phyloP scores from a whole-genome alignment of 1,140 invertebrate species.

The Drosophila busckii region DNA sequence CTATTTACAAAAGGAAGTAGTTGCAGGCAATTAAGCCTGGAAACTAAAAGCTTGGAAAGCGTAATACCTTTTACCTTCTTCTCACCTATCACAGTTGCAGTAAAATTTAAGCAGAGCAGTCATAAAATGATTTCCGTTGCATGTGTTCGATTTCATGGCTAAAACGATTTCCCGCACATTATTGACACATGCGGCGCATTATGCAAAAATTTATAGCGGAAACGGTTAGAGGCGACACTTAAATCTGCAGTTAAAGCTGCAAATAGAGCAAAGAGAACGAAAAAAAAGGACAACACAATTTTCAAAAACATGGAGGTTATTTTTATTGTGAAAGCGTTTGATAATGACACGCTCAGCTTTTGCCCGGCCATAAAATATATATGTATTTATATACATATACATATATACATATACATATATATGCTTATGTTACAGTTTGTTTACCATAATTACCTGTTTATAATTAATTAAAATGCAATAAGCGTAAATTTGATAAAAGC shows the following conservation, averaged over 20 bases:
- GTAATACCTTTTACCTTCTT: too few relatives aligned
- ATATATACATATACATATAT: slow-evolving; percentile 11
- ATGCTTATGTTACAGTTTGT: slow-evolving; percentile 37
- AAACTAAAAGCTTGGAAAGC: too few relatives aligned
- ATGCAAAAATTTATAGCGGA: slow-evolving; percentile 47
- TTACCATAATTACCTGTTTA: slow-evolving; percentile 78
- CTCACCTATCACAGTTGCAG: background rate
- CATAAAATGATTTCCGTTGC: slow-evolving; percentile 32
- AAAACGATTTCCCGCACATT: slow-evolving; percentile 41
- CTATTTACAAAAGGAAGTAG: too few relatives aligned
- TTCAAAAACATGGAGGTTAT: background rate
- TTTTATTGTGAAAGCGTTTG: slow-evolving; percentile 4
- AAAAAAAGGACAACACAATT: slow-evolving; percentile 3
- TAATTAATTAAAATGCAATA: slow-evolving; percentile 78
- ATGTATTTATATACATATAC: slow-evolving; percentile 8
- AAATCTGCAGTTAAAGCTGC: slow-evolving; percentile 50
- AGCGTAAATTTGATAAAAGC: slow-evolving; percentile 75
- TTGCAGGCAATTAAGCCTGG: too few relatives aligned
- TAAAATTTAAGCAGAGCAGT: too few relatives aligned
- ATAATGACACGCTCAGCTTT: slow-evolving; percentile 20
- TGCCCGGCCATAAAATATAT: slow-evolving; percentile 34
- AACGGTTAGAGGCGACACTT: slow-evolving; percentile 48
- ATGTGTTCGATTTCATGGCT: slow-evolving; percentile 18
- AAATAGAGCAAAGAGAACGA: slow-evolving; percentile 17
- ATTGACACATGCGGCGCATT: slow-evolving; percentile 44